Evolutionary conservation across 1,140 invertebrate genomes (phyloP), one percentile per base, ranked within the genome.

Genomic region (Eueides isabella): DNA sequence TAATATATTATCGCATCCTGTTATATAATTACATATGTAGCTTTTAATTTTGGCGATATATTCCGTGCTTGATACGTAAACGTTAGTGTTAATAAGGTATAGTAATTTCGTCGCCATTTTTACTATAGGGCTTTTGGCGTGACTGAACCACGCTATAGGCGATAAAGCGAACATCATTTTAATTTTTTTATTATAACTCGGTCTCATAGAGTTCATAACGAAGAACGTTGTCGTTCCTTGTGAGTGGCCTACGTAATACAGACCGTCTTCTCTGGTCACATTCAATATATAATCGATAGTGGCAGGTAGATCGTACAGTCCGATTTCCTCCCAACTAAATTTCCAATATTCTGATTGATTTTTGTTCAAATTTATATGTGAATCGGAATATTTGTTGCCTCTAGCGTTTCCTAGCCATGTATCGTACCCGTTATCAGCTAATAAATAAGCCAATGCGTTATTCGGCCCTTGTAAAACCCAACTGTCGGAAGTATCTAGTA

Each of bases 381-480:
- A 88, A 71, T 86, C 86, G 0, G 95, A 96, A 79, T 97, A 96
- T 9, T 94, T 94, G 77, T 96, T 97, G 1, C 96, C 96, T 77
- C 97, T 93, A 0, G 94, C 94, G 82, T 97, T 97, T 3, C 94
- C 95, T 87, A 97, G 87, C 96, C 96, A 97, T 5, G 97, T 96
- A 79, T 97, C 96, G 71, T 94, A 97, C 7, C 96, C 96, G 71
- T 91, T 81, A 73, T 97, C 87, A 0, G 85, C 88, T 28, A 92
- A 63, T n/a, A 88, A 75, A 61, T 88, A 90, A 6, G 88, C 96
- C 93, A 87, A 74, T 78, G 91, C 90, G 67, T 92, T 93, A 30
- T 93, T 78, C 0, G 94, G 93, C 14, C 94, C 93, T 83, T 94
- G 94, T 12, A 95, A 76, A 11, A 96, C 75, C 92, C 93, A 97